A percentile compares a stretch with the other conserved stretches of the same genome.
phyloP scores from a whole-genome alignment of 2,888 invertebrate genomes.

The Strigamia maritima region DNA sequence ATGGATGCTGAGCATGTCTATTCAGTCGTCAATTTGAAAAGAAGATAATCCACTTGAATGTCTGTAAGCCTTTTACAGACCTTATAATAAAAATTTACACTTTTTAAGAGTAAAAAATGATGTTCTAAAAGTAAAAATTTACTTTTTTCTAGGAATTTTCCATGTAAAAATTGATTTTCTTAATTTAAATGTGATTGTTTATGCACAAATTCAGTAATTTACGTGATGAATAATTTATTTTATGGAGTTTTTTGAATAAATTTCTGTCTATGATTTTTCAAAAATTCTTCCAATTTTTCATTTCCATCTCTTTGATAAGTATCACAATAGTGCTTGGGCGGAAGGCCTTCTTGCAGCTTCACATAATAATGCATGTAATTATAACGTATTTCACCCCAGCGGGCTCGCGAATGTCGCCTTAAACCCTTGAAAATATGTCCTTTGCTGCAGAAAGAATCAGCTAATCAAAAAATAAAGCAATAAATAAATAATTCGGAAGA shows the following conservation, averaged over 20 bases:
- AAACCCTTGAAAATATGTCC: slow-evolving; percentile 69
- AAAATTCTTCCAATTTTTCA: slow-evolving; percentile 70
- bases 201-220: no score
- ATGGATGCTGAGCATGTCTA: no score
- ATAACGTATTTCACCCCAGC: slow-evolving; percentile 72
- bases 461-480: slow-evolving; percentile 56
- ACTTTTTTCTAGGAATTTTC: no score
- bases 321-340: slow-evolving; percentile 64
- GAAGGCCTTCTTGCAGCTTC: slow-evolving; percentile 84
- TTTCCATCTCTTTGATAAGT: slow-evolving; percentile 58
- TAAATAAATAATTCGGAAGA: neutral
- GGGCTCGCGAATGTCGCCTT: slow-evolving; percentile 72
- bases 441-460: slow-evolving; percentile 80
- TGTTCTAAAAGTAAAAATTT: no score
- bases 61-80: no score
- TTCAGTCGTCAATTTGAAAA: no score
- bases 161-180: no score
- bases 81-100: no score
- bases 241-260: neutral
- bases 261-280: slow-evolving; percentile 65
- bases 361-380: slow-evolving; percentile 83
- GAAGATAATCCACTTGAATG: no score
- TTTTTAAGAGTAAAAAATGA: no score
- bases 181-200: no score
- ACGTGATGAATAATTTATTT: no score